phyloP scores from a whole-genome alignment of 2,888 invertebrate species.

The Athalia rosae region DNA sequence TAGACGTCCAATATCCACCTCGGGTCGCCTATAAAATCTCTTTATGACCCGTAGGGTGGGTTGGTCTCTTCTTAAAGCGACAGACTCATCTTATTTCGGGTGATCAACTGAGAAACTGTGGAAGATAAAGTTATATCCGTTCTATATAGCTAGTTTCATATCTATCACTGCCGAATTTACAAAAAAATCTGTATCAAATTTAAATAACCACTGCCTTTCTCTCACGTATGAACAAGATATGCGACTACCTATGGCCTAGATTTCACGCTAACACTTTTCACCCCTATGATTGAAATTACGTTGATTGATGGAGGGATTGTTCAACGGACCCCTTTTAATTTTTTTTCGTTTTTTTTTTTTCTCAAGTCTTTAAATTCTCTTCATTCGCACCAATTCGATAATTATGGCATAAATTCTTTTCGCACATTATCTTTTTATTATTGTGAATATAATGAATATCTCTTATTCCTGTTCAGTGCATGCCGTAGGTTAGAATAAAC shows the following conservation, averaged over 20 bases:
- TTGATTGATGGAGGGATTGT: too few relatives aligned
- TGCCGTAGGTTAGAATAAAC: neutral
- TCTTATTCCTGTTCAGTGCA: neutral
- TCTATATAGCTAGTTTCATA: too few relatives aligned
- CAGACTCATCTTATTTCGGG: neutral
- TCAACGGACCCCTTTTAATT: neutral
- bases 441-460: too few relatives aligned
- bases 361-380: too few relatives aligned
- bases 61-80: slow-evolving; percentile 4
- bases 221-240: neutral
- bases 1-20: slow-evolving; percentile 32
- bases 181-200: neutral
- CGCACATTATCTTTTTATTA: too few relatives aligned
- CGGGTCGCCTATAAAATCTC: slow-evolving; percentile 20
- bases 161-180: neutral
- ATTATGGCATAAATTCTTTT: too few relatives aligned
- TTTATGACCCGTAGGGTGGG: slow-evolving; percentile 12
- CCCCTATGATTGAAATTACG: too few relatives aligned
- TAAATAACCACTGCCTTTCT: slow-evolving; percentile 20
- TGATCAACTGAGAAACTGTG: neutral
- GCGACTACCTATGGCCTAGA: slow-evolving; percentile 23
- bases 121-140: neutral
- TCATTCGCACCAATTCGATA: too few relatives aligned
- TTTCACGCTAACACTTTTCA: neutral
- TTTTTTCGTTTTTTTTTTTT: neutral